Evolutionary conservation across 2,113 vertebrate genomes (phyloP), one percentile per base, ranked within the genome.

Genomic region (Tyrannus savana): DNA sequence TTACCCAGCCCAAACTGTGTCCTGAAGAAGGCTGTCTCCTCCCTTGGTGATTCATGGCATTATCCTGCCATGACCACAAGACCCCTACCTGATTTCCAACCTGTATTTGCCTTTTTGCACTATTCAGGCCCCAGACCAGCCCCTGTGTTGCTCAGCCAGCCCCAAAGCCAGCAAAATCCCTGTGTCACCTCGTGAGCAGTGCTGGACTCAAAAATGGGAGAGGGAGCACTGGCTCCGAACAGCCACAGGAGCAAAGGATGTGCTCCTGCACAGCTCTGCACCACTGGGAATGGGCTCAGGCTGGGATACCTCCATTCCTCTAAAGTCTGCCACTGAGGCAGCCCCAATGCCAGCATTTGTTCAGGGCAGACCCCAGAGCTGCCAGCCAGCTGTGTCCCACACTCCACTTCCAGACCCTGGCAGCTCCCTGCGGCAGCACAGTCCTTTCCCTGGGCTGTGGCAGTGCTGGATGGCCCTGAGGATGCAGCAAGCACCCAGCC

Each of bases 171-270:
- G 7, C 1, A 1, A 33, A 24, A 35, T 42, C 28, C 23, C 31
- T 3, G 21, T 47, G 90, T 52, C 59, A 64, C 81, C 33, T 4
- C 37, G 42, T 15, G n/a, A 82, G 69, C 8, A 2, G 46, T 2
- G 18, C n/a, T 24, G 35, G 28, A 44, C 47, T 74, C 0, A 3
- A 24, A 67, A 78, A 60, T 2, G 2, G 23, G 19, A 56, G 27
- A 47, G 28, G 35, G 13, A n/a, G 19, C 2, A 2, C 62, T 0
- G 2, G 27, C 35, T 72, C 19, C 1, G 1, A 55, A 8, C 35
- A 62, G 66, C 49, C 60, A 33, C 39, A 56, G 63, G 53, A 91
- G 44, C 31, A 44, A 82, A 67, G 56, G 19, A 62, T 17, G 9
- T 0, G 1, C 24, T 78, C 66, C 41, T 3, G 17, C 30, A 44